These are phyloP conservation scores for Elegia similella DNA, from an alignment of 2,888 invertebrate genomes.

Conservation along the genomic window DNA sequence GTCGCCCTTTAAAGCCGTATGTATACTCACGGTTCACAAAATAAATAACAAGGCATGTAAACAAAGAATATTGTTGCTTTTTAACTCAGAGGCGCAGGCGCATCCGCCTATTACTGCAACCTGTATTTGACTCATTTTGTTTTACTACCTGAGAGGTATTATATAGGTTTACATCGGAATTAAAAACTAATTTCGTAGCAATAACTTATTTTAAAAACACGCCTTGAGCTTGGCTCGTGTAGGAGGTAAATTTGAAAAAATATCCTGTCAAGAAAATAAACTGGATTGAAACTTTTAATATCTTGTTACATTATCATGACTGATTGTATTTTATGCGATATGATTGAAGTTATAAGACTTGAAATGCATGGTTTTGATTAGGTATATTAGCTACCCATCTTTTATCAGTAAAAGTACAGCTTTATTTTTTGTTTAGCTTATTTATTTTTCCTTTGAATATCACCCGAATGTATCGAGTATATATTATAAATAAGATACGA, in stretches of 20 bases:
- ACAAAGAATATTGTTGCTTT: slow-evolving; percentile 12
- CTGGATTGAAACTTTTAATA: too few relatives aligned
- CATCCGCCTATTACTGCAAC: slow-evolving; percentile 10
- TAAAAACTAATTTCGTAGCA: slow-evolving; percentile 3
- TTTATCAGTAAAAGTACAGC: too few relatives aligned
- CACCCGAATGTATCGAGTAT: too few relatives aligned
- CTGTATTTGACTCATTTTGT: slow-evolving; percentile 10
- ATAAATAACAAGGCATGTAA: slow-evolving; percentile 13
- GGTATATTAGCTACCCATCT: too few relatives aligned
- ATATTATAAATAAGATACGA: too few relatives aligned
- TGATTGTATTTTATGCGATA: too few relatives aligned
- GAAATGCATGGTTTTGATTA: too few relatives aligned
- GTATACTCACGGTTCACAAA: neutral
- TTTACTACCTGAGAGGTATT: neutral
- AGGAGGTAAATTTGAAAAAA: neutral
- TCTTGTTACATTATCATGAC: too few relatives aligned
- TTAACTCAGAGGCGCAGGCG: slow-evolving; percentile 5
- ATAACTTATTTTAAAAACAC: slow-evolving; percentile 5
- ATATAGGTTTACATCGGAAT: neutral
- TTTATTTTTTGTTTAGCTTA: too few relatives aligned
- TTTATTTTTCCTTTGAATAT: too few relatives aligned
- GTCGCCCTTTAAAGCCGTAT: neutral
- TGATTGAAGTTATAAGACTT: too few relatives aligned
- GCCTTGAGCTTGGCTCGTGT: slow-evolving; percentile 10
- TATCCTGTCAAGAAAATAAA: too few relatives aligned